phyloP scores from a whole-genome alignment of 2,797 vertebrate genomes.

The Alauda arvensis region DNA sequence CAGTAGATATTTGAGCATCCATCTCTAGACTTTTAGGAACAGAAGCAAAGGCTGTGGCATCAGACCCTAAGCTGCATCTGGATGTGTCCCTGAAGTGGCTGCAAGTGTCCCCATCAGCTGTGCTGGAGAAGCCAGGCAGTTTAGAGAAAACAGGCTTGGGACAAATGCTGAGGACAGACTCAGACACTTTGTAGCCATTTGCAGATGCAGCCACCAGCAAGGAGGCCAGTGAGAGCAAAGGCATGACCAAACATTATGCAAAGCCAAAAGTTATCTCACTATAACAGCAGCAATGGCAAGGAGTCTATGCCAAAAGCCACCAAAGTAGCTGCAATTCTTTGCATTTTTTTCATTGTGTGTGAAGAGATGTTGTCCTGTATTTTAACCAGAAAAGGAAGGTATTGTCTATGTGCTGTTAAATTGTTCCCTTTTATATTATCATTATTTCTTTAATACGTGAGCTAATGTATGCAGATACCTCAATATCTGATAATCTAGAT shows the following conservation, averaged over 20 bases:
- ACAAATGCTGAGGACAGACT: neutral
- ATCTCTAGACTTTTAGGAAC: neutral
- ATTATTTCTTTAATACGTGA: neutral
- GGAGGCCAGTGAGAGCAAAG: neutral
- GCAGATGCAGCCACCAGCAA: neutral
- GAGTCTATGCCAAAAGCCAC: neutral
- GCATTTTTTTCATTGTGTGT: neutral
- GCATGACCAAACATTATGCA: neutral
- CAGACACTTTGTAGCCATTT: neutral
- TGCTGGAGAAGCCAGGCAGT: neutral
- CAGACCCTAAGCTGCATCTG: neutral
- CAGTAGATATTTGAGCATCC: neutral
- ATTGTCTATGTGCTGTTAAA: neutral
- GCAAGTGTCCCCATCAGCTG: neutral
- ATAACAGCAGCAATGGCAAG: neutral
- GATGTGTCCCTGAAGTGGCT: neutral
- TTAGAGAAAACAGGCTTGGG: accelerated
- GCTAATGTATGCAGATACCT: neutral
- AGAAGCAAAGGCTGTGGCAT: neutral
- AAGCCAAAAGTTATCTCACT: neutral
- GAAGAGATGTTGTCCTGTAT: neutral
- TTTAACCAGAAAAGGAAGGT: neutral
- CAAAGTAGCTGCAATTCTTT: neutral
- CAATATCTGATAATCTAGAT: neutral
- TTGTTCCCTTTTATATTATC: neutral